A percentile compares a stretch with the other conserved stretches of the same genome.
These are phyloP conservation scores for Tenthredo notha DNA, from an alignment of 2,888 invertebrate species.

Conservation along the genomic window DNA sequence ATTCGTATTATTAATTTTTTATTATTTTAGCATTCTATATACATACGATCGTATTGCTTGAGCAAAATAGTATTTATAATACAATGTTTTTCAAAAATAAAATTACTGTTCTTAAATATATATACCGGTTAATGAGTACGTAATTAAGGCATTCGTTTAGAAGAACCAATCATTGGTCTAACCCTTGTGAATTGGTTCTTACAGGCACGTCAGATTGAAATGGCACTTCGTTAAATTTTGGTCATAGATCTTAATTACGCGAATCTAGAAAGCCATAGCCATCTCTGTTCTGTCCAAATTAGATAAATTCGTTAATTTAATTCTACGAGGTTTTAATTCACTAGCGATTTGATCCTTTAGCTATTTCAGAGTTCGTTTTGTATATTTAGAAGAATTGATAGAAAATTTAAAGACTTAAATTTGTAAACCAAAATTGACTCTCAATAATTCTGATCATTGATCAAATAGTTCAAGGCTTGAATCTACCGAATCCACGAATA, in stretches of 20 bases:
- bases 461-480: neutral
- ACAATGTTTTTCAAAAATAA: slow-evolving; percentile 47
- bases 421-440: neutral
- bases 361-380: neutral
- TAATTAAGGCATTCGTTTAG: slow-evolving; percentile 37
- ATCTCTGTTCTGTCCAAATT: neutral
- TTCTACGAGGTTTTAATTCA: neutral
- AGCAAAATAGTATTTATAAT: slow-evolving; percentile 53
- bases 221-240: neutral
- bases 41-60: slow-evolving; percentile 47
- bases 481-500: neutral
- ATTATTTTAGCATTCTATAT: slow-evolving; percentile 49
- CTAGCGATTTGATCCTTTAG: neutral
- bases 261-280: neutral
- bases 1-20: slow-evolving; percentile 34
- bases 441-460: neutral
- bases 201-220: slow-evolving; percentile 27
- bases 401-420: neutral
- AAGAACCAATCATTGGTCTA: slow-evolving; percentile 11
- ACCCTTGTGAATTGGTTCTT: neutral
- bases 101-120: slow-evolving; percentile 34
- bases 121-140: slow-evolving; percentile 38
- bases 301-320: neutral
- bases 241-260: neutral
- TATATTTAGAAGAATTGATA: neutral